These are phyloP conservation scores for Scaptomyza hsui DNA, from an alignment of 1,140 invertebrate species.

Conservation along the genomic window DNA sequence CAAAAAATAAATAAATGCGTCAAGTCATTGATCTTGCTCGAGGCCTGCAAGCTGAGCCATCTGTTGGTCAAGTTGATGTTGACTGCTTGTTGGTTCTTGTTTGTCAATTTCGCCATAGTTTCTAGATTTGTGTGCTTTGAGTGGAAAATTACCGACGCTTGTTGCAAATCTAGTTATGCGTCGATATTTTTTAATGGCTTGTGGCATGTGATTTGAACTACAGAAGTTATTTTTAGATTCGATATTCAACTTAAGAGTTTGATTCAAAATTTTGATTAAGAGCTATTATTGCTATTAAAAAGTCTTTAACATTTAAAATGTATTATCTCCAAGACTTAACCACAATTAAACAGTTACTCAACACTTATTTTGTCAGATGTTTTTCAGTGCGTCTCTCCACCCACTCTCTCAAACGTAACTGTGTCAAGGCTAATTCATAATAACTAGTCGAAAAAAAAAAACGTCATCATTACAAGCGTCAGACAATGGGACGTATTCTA, in stretches of 20 bases:
- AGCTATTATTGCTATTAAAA: no score
- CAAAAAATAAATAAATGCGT: constrained; percentile 1
- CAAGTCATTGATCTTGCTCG: constrained; percentile 71
- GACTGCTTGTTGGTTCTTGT: constrained; percentile 21
- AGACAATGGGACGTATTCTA: constrained; percentile 19
- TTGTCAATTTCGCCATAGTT: constrained; percentile 29
- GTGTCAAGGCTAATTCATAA: constrained; percentile 27
- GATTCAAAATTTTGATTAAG: no score
- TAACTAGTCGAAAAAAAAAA: not conserved
- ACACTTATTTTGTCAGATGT: constrained; percentile 12
- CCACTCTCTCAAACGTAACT: constrained; percentile 3
- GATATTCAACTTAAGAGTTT: not conserved
- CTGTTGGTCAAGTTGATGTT: constrained; percentile 34
- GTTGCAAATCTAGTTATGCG: constrained; percentile 20
- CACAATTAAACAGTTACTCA: not conserved
- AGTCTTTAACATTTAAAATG: no score
- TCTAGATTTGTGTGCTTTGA: constrained; percentile 17
- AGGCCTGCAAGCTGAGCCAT: constrained; percentile 37
- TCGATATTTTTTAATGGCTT: constrained; percentile 16
- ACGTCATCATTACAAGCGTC: constrained; percentile 4
- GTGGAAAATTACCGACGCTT: constrained; percentile 36
- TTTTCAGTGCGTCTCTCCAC: not conserved
- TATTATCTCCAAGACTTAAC: no score
- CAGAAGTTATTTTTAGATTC: not conserved
- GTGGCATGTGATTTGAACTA: constrained; percentile 10